Evolutionary conservation across 2,888 invertebrate species (phyloP).

Genomic region (Mimumesa dahlbomi): DNA sequence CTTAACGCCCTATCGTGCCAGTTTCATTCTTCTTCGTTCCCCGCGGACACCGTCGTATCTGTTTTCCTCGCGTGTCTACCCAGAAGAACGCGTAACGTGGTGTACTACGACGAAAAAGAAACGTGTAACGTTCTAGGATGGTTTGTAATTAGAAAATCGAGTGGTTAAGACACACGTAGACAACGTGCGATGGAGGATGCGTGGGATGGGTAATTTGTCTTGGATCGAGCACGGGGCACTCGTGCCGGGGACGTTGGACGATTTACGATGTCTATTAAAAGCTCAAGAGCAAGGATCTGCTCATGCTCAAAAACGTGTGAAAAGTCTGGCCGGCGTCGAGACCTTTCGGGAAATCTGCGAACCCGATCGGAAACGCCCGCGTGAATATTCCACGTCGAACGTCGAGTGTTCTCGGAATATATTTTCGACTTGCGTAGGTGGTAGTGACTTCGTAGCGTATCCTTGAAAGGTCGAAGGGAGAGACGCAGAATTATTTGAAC

Average conservation of each 20-base stretch:
- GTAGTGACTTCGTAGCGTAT: neutral
- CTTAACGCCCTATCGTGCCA: slow-evolving; percentile 14
- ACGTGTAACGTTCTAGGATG: neutral
- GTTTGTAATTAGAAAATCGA: slow-evolving; percentile 38
- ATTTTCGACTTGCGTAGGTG: neutral
- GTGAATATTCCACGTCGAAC: neutral
- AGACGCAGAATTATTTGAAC: slow-evolving; percentile 15
- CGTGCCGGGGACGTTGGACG: slow-evolving; percentile 25
- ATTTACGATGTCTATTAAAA: slow-evolving; percentile 62
- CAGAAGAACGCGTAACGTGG: neutral
- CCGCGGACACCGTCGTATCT: neutral
- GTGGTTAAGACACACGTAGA: slow-evolving; percentile 23
- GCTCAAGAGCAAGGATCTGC: slow-evolving; percentile 56
- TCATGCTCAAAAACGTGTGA: slow-evolving; percentile 34
- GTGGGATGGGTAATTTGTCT: slow-evolving; percentile 38
- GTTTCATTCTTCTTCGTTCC: slow-evolving; percentile 13
- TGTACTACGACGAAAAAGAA: neutral
- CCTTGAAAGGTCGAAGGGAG: slow-evolving; percentile 23
- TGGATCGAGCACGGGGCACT: slow-evolving; percentile 45
- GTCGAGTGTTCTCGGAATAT: neutral
- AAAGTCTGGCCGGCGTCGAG: slow-evolving; percentile 15
- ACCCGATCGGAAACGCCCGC: too few species aligned
- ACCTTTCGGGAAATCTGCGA: neutral
- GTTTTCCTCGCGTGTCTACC: neutral
- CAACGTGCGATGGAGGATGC: neutral